Base-by-base conservation (phyloP, 2,888 invertebrate species). In the Drosophila pegasa region DNA sequence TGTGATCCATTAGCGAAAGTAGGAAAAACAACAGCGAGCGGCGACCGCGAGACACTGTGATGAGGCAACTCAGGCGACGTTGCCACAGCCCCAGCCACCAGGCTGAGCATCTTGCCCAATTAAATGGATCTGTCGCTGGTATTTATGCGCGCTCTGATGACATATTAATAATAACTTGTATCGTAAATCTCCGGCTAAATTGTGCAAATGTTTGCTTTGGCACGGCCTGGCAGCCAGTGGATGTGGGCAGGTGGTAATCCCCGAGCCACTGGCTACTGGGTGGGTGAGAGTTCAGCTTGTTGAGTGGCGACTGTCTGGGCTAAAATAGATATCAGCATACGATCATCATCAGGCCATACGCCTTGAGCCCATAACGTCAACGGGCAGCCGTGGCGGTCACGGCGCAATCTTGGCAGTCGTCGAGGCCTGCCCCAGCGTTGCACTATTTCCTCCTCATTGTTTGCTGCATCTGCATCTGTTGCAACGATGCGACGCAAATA, bases 131-230 rank as follows among this genome's bases (percentile, higher is more conserved):
- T 58, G 5, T 43, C 29, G 12, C 54, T 38, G 51, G 40, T 71
- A 67, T 80, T 68, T 85, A 66, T 75, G 65, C 54, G 48, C 54
- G 52, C 63, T 47, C 62, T 71, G 75, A 78, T 89, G 90, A 88
- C 88, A 90, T 80, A 90, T 87, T 85, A 79, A 80, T 87, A 88
- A 89, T 87, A 87, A 87, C 77, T 80, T 82, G 78, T 86, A 86
- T 87, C 88, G 84, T 88, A 90, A 90, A 89, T 89, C 81, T 63
- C 57, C 51, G 48, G 25, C 71, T 58, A 60, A 55, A 81, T 66
- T 80, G 74, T 77, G 78, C 43, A 75, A 75, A 75, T 75, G 75
- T 86, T 73, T 82, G 38, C 64, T 74, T 38, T n/a, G 55, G 37
- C 35, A n/a, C 6, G 6, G n/a, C 33, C n/a, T n/a, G n/a, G n/a